Percentiles rank a stretch among this genome's conserved stretches.
Evolutionary conservation across 1,140 invertebrate species (phyloP).

Genomic region (Drosophila bipectinata): DNA sequence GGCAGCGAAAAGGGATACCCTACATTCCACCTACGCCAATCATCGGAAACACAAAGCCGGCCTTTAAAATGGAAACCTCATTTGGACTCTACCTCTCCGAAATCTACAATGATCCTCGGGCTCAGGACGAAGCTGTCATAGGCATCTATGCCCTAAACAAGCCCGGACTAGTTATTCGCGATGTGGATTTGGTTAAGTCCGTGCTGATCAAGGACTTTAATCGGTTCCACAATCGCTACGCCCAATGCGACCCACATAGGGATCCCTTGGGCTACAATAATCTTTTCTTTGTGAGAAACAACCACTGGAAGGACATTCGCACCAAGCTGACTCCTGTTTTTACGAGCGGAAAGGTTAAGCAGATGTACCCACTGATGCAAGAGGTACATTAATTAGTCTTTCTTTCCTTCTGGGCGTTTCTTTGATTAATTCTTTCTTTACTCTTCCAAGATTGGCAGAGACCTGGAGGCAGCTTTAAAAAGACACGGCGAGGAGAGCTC

Average conservation of each 20-base stretch:
- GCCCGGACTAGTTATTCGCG: slow-evolving; percentile 84
- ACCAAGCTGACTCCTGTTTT: slow-evolving; percentile 86
- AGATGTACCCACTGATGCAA: slow-evolving; percentile 85
- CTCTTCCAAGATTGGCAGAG: slow-evolving; percentile 43
- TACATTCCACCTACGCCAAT: slow-evolving; percentile 60
- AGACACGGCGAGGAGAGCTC: slow-evolving; percentile 10
- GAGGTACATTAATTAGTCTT: slow-evolving; percentile 62
- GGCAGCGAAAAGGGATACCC: slow-evolving; percentile 74
- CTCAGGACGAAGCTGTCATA: slow-evolving; percentile 72
- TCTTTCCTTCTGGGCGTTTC: not conserved
- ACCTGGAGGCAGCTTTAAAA: slow-evolving; percentile 52
- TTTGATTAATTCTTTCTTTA: not conserved
- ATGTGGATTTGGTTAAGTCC: slow-evolving; percentile 85
- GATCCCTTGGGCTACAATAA: slow-evolving; percentile 71
- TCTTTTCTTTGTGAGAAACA: slow-evolving; percentile 72
- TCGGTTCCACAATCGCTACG: slow-evolving; percentile 68
- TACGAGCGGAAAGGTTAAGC: slow-evolving; percentile 85
- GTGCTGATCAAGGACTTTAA: slow-evolving; percentile 85
- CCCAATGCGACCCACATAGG: slow-evolving; percentile 59
- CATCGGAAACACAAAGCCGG: slow-evolving; percentile 64
- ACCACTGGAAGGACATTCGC: slow-evolving; percentile 85
- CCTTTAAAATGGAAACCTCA: slow-evolving; percentile 52
- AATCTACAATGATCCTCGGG: slow-evolving; percentile 59
- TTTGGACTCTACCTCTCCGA: slow-evolving; percentile 65
- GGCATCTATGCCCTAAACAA: slow-evolving; percentile 84